A percentile compares a stretch with the other conserved stretches of the same genome.
phyloP scores from a whole-genome alignment of 2,797 vertebrate genomes.

The Eospalax fontanierii region DNA sequence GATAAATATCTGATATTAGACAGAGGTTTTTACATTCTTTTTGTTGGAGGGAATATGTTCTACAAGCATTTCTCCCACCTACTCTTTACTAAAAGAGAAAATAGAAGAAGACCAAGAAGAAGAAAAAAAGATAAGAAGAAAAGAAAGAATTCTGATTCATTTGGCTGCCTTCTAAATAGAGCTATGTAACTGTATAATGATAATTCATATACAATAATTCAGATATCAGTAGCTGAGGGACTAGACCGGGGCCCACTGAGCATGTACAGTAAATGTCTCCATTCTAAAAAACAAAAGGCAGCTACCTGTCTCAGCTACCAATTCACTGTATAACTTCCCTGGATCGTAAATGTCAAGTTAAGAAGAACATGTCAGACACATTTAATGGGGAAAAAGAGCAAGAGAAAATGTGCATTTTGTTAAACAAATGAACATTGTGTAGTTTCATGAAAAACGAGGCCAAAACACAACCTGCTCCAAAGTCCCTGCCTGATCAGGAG shows the following conservation, averaged over 20 bases:
- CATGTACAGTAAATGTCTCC: neutral
- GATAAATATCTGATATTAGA: slow-evolving; percentile 42
- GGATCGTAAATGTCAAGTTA: slow-evolving; percentile 27
- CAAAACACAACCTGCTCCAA: neutral
- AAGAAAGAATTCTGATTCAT: neutral
- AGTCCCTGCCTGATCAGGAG: neutral
- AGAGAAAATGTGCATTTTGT: slow-evolving; percentile 31
- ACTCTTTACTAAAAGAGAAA: slow-evolving; percentile 22
- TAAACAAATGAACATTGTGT: neutral
- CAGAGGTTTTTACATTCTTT: slow-evolving; percentile 49
- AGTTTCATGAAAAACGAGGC: neutral
- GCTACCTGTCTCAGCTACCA: neutral
- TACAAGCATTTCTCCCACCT: neutral
- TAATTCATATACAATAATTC: neutral
- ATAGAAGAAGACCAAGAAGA: neutral
- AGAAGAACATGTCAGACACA: neutral
- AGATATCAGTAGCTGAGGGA: neutral
- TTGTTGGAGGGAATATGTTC: neutral
- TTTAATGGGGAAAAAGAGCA: neutral
- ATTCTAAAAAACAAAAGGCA: neutral
- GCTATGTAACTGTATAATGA: neutral
- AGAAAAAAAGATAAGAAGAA: neutral
- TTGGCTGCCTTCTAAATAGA: slow-evolving; percentile 20
- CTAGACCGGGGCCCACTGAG: neutral
- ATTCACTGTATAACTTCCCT: slow-evolving; percentile 14